Evolutionary conservation across 2,113 vertebrate species (phyloP).

Genomic region (Phylloscopus trochiloides): DNA sequence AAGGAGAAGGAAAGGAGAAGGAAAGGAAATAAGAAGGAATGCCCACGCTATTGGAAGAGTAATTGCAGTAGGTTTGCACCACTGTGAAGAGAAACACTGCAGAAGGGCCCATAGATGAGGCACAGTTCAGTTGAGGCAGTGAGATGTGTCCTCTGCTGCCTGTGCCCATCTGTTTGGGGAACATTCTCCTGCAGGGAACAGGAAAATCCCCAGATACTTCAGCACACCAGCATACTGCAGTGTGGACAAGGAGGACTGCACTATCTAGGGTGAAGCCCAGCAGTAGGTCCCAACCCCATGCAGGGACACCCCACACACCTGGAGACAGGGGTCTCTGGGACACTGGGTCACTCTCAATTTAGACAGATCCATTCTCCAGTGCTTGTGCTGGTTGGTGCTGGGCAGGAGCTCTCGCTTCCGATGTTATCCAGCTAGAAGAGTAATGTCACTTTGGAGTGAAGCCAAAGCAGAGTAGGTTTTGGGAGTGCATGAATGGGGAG

Average conservation of each 20-base stretch:
- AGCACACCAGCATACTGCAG: background rate
- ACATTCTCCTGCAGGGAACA: background rate
- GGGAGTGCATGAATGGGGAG: background rate
- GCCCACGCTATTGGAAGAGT: background rate
- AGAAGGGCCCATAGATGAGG: background rate
- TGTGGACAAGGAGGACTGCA: background rate
- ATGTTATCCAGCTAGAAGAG: background rate
- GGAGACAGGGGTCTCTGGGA: background rate
- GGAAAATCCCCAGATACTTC: background rate
- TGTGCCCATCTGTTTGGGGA: background rate
- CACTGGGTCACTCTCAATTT: background rate
- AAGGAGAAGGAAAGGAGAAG: background rate
- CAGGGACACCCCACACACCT: background rate
- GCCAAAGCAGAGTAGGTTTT: background rate
- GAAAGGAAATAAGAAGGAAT: background rate
- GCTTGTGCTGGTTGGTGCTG: background rate
- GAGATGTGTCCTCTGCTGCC: background rate
- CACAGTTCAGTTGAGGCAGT: background rate
- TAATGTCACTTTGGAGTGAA: background rate
- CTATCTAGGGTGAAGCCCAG: background rate
- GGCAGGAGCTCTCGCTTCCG: background rate
- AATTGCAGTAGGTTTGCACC: background rate
- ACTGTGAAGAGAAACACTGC: background rate
- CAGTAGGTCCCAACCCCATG: background rate
- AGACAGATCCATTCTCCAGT: background rate